A percentile compares a stretch with the other conserved stretches of the same genome.
Evolutionary conservation across 2,888 invertebrate species (phyloP).

Genomic region (Drosophila multiciliata): DNA sequence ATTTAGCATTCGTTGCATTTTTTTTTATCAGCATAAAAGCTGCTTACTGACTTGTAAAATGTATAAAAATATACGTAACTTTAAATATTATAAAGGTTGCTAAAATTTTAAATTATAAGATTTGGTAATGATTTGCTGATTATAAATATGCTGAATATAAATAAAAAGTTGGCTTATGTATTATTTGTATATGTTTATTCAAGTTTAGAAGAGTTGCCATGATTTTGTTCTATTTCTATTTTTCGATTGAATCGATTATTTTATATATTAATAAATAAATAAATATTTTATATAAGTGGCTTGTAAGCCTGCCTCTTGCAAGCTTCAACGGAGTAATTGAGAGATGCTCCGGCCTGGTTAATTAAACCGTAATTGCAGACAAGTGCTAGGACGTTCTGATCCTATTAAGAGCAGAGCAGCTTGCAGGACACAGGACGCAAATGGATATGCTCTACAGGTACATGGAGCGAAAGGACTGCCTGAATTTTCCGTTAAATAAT

Average conservation of each 20-base stretch:
- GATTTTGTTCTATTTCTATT: neutral
- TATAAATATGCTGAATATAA: neutral
- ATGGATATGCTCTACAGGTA: neutral
- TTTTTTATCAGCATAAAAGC: constrained; percentile 6
- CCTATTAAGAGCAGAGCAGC: neutral
- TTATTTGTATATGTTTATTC: neutral
- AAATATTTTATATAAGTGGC: neutral
- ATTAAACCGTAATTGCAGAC: constrained; percentile 1
- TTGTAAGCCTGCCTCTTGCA: neutral
- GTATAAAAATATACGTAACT: neutral
- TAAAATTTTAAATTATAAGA: neutral
- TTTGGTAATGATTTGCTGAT: neutral
- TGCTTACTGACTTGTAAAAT: constrained; percentile 16
- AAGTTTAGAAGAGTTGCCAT: neutral
- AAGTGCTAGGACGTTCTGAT: neutral
- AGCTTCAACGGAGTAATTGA: neutral
- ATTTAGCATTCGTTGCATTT: constrained; percentile 35
- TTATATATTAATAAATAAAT: neutral
- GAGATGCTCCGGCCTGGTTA: no score
- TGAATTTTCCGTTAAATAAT: constrained; percentile 27
- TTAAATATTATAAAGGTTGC: neutral
- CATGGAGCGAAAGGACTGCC: neutral
- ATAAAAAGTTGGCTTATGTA: neutral
- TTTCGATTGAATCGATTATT: neutral
- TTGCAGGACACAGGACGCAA: neutral